Conservation (phyloP, 2,113 vertebrate genomes). For the Pyrgilauda ruficollis region DNA sequence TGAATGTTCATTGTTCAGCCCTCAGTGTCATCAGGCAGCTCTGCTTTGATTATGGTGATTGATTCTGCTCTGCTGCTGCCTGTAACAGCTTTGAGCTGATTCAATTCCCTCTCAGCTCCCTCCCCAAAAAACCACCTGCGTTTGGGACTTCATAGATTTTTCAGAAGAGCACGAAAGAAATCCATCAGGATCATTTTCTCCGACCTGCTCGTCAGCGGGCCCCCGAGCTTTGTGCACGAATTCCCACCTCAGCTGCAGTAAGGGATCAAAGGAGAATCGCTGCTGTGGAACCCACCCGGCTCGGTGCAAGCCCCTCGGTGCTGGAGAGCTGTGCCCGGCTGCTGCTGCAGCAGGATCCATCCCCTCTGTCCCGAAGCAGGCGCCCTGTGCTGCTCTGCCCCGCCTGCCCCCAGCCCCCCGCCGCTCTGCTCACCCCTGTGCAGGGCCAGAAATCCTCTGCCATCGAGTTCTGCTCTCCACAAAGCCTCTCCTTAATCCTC, state of each 20-base stretch:
- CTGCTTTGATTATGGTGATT: constrained; percentile 63
- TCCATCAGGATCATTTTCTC: not conserved
- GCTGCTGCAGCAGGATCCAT: not conserved
- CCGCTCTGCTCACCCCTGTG: not conserved
- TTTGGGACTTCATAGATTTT: constrained; percentile 1
- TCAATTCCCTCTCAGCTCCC: not conserved
- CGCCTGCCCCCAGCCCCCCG: not conserved
- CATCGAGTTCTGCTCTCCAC: not conserved
- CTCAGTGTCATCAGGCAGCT: constrained; percentile 28
- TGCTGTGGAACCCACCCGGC: fast-evolving
- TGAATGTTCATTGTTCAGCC: constrained; percentile 42
- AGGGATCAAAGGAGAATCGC: not conserved
- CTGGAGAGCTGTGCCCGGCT: not conserved
- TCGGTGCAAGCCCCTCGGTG: fast-evolving
- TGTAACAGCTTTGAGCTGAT: not conserved
- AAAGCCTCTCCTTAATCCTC: not conserved
- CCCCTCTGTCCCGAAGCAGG: not conserved
- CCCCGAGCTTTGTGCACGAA: not conserved
- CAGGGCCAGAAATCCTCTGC: not conserved
- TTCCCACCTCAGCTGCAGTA: not conserved
- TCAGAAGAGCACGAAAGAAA: not conserved
- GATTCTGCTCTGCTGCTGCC: constrained; percentile 47
- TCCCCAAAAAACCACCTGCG: not conserved
- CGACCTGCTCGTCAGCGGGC: not conserved
- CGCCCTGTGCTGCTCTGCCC: not conserved